Percentiles rank a stretch among this genome's conserved stretches.
phyloP scores from a whole-genome alignment of 2,888 invertebrate genomes.

The Iphiclides podalirius region DNA sequence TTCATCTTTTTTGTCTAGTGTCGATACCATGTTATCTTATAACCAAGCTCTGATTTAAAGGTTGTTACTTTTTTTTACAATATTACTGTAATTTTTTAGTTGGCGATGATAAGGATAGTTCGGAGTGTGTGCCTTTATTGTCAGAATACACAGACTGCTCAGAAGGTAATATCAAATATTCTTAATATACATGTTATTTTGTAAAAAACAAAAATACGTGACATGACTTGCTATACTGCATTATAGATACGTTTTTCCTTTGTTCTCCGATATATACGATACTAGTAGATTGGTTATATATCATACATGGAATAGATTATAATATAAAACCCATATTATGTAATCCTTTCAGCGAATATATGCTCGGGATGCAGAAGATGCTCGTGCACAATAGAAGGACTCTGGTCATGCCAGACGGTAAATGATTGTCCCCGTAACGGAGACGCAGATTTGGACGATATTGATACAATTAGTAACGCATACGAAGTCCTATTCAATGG shows the following conservation, averaged over 20 bases:
- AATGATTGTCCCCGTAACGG: conserved; percentile 37
- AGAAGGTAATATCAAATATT: conserved; percentile 43
- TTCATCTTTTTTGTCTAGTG: no score
- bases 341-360: conserved; percentile 49
- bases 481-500: conserved; percentile 38
- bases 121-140: conserved; percentile 55
- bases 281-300: no score
- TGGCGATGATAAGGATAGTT: conserved; percentile 29
- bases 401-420: conserved; percentile 47
- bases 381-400: conserved; percentile 39
- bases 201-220: no score
- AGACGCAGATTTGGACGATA: conserved; percentile 28
- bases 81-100: conserved; percentile 46
- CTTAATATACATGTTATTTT: no score
- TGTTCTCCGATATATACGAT: no score
- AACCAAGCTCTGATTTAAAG: no score
- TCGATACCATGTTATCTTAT: no score
- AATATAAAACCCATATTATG: no score
- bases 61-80: no score
- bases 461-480: conserved; percentile 32
- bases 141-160: conserved; percentile 62
- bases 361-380: conserved; percentile 60
- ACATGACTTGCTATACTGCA: no score
- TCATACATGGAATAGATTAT: no score
- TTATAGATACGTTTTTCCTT: no score